These are phyloP conservation scores for Noctilio leporinus DNA, from an alignment of 2,113 vertebrate species.

Conservation along the genomic window DNA sequence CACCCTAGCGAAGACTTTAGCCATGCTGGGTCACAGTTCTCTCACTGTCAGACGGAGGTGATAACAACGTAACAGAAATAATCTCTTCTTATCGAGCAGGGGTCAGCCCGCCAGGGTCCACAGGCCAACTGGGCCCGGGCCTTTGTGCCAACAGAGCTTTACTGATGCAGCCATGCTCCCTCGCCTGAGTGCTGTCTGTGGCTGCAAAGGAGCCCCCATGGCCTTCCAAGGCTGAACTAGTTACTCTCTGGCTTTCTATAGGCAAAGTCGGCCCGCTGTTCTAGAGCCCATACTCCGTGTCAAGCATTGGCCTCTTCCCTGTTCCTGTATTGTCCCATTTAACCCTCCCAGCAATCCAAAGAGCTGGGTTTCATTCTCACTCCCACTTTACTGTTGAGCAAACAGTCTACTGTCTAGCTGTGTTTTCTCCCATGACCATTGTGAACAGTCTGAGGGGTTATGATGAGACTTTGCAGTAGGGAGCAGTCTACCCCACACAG, in stretches of 20 bases:
- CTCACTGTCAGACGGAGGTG: not conserved
- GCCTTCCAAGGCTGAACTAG: not conserved
- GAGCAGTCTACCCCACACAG: fast-evolving
- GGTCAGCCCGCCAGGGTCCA: fast-evolving
- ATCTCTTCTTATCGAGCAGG: not conserved
- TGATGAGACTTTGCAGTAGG: fast-evolving
- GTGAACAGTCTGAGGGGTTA: fast-evolving
- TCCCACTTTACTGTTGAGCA: not conserved
- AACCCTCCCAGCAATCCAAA: not conserved
- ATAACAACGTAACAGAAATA: not conserved
- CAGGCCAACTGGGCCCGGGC: not conserved
- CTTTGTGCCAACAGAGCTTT: not conserved
- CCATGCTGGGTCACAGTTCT: not conserved
- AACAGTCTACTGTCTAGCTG: not conserved
- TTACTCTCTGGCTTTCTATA: not conserved
- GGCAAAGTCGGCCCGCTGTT: not conserved
- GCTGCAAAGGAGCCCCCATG: not conserved
- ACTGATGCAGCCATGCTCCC: not conserved
- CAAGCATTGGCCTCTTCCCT: not conserved
- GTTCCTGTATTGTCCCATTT: not conserved
- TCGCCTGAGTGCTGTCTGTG: fast-evolving
- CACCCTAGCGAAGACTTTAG: not conserved
- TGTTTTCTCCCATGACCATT: not conserved
- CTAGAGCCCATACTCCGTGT: not conserved
- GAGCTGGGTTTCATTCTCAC: not conserved